These are phyloP conservation scores for Nothocercus nigrocapillus DNA, from an alignment of 2,113 vertebrate species.

Conservation along the genomic window DNA sequence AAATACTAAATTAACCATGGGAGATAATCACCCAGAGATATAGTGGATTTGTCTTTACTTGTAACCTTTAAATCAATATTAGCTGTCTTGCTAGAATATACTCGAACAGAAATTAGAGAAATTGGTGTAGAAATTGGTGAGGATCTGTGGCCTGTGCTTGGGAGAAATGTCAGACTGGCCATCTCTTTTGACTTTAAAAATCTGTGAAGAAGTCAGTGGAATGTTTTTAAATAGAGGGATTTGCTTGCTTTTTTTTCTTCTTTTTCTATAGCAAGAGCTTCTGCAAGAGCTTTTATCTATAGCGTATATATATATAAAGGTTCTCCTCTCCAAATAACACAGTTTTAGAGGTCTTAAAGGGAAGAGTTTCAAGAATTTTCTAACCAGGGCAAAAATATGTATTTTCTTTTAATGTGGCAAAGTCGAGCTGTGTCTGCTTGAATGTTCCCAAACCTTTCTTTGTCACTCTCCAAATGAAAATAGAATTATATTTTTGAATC, in stretches of 20 bases:
- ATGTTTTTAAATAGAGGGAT: neutral
- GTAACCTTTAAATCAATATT: neutral
- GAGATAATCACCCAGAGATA: constrained; percentile 22
- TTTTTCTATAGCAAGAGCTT: neutral
- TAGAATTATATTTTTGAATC: neutral
- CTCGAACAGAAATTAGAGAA: neutral
- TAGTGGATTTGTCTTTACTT: neutral
- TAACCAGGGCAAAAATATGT: neutral
- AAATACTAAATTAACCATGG: constrained; percentile 18
- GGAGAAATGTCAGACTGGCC: neutral
- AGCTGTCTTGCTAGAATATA: neutral
- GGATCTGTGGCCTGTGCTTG: neutral
- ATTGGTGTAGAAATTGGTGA: neutral
- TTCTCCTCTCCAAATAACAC: fast-evolving
- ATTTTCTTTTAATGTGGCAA: fast-evolving
- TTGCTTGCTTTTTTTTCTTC: neutral
- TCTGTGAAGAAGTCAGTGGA: neutral
- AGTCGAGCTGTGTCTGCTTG: neutral
- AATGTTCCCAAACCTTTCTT: neutral
- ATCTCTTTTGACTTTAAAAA: neutral
- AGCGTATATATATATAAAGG: fast-evolving
- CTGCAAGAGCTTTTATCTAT: neutral
- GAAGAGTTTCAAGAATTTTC: neutral
- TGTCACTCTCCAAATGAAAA: neutral
- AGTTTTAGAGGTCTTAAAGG: neutral